Percentiles rank a stretch among this genome's conserved stretches.
Conservation (phyloP, 2,113 vertebrate genomes). For the Vulpes lagopus region DNA sequence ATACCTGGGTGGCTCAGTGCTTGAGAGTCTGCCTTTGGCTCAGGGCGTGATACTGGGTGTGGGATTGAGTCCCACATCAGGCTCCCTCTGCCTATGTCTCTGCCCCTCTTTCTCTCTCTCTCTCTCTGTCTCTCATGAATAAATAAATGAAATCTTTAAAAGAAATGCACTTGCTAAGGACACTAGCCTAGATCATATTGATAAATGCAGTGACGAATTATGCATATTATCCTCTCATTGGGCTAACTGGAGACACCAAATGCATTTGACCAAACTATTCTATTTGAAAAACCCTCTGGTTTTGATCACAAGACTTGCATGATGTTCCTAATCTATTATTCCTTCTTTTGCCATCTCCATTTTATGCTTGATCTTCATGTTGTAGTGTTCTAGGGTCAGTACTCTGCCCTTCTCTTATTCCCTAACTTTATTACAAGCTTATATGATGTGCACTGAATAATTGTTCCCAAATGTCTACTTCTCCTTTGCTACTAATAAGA, state of each 20-base stretch:
- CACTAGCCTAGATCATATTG: neutral
- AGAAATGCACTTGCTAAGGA: neutral
- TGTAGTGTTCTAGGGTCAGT: neutral
- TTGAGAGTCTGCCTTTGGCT: no score
- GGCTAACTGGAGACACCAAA: neutral
- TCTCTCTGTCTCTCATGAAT: no score
- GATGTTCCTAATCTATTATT: neutral
- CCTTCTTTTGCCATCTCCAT: neutral
- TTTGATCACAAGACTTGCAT: neutral
- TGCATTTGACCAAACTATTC: neutral
- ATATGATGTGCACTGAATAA: constrained; percentile 29
- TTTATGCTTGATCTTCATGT: neutral
- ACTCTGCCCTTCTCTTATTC: constrained; percentile 39
- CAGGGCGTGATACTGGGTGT: no score
- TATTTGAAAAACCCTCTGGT: neutral
- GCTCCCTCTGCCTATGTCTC: no score
- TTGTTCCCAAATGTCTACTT: constrained; percentile 43
- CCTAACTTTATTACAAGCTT: constrained; percentile 20
- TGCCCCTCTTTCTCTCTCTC: no score
- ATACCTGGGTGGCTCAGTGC: no score
- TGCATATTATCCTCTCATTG: neutral
- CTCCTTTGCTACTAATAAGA: constrained; percentile 39
- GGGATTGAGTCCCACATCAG: no score
- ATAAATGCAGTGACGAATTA: constrained; percentile 14
- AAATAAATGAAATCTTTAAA: no score